Percentiles rank a stretch among this genome's conserved stretches.
Conservation (phyloP, 2,113 vertebrate species). For the Micronycteris hirsuta region DNA sequence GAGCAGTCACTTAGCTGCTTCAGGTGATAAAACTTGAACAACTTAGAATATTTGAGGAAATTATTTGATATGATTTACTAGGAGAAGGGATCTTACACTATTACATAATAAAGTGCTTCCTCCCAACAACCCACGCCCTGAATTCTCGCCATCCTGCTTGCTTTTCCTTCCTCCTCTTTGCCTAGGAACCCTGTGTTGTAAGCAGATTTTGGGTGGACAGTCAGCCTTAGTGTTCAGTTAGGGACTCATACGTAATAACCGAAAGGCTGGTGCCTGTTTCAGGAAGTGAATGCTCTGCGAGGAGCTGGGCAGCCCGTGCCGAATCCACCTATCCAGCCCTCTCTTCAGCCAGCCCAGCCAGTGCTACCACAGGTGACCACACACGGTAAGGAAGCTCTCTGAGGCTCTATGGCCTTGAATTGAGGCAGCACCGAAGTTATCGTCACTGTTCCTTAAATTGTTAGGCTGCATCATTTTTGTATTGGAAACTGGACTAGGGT, state of each 20-base stretch:
- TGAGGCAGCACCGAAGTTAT: background rate
- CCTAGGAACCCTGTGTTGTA: background rate
- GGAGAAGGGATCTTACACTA: background rate
- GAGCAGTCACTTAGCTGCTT: background rate
- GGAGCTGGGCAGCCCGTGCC: slow-evolving; percentile 73
- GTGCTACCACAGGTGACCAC: slow-evolving; percentile 72
- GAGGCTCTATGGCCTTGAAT: background rate
- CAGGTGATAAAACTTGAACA: background rate
- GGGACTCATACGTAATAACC: background rate
- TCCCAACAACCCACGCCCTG: background rate
- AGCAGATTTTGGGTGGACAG: background rate
- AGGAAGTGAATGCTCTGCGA: slow-evolving; percentile 85
- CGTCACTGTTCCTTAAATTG: background rate
- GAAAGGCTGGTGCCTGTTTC: slow-evolving; percentile 36
- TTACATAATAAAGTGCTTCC: background rate
- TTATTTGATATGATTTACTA: background rate
- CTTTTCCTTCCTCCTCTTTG: slow-evolving; percentile 39
- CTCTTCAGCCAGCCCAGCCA: slow-evolving; percentile 75
- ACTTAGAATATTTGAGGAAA: background rate
- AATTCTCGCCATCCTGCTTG: background rate
- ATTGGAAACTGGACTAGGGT: background rate
- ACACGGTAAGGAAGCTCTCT: slow-evolving; percentile 70
- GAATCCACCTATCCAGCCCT: slow-evolving; percentile 75
- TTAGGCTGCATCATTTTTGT: background rate
- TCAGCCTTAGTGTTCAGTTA: background rate